Evolutionary conservation across 2,797 vertebrate genomes (phyloP), one percentile per base, ranked within the genome.

Genomic region (Lithobates sylvaticus): DNA sequence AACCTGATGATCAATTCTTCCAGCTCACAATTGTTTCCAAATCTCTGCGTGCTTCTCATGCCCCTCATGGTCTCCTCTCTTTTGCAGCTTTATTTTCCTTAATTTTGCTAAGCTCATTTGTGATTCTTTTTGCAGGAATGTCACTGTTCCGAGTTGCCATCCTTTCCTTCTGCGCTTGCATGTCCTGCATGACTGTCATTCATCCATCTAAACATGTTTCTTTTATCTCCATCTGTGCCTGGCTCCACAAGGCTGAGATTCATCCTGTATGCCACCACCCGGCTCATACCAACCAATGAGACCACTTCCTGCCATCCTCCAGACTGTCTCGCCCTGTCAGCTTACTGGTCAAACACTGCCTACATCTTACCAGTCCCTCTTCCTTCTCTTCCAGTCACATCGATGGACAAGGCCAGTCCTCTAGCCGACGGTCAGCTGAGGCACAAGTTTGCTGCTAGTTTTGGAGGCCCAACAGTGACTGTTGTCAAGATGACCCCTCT

Each of bases 401-500:
- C 98, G 0, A 89, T 96, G 90, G 98, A 99, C 79, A 98, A 97
- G 92, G 93, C 94, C 88, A 99, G 97, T 91, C 97, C 98, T 0
- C 9, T 98, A 90, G 94, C 95, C 0, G 98, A 99, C 78, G 96
- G 96, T 18, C 96, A 96, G 13, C 94, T 96, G 73, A 94, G 95
- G 79, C 94, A 96, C 87, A 97, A 97, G 21, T 95, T 96, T 58
- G 92, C 90, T n/a, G 93, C 95, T 0, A 94, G 95, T 0, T 96
- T 95, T 73, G 88, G 96, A 23, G 94, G 91, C 85, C 95, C 94
- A 47, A 95, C 97, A 0, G 96, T 98, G 78, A 92, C 96, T 0
- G 97, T 99, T 82, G 98, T 99, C 89, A 99, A 97, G 93, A 99
- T 99, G 98, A 99, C 98, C 0, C 98, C 98, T 0, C 96, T 99